Evolutionary conservation across 2,888 invertebrate genomes (phyloP).

Genomic region (Drosophila meridiana): DNA sequence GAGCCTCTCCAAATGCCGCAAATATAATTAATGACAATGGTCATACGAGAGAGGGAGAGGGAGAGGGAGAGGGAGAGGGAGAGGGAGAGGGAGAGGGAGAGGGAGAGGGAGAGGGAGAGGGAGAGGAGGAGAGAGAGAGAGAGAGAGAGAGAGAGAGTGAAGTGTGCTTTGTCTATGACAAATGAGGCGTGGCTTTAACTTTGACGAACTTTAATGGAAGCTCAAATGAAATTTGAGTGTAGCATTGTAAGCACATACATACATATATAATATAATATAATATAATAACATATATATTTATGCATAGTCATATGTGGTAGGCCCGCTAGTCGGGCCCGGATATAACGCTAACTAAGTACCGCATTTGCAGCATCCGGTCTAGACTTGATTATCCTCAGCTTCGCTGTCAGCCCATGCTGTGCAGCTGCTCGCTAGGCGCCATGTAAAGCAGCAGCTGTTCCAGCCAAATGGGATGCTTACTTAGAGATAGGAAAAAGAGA

Average conservation of each 20-base stretch:
- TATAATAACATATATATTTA: background rate
- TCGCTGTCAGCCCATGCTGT: slow-evolving; percentile 30
- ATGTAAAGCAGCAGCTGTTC: slow-evolving; percentile 50
- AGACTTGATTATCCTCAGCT: slow-evolving; percentile 68
- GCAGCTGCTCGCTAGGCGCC: slow-evolving; percentile 27
- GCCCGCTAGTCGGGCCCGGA: slow-evolving; percentile 17
- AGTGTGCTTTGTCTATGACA: slow-evolving; percentile 49
- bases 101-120: background rate
- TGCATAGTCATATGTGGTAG: background rate
- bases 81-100: background rate
- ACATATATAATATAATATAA: background rate
- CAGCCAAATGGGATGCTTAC: slow-evolving; percentile 44
- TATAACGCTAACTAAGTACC: slow-evolving; percentile 55
- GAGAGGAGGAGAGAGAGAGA: background rate
- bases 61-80: too few species aligned
- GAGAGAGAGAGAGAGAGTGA: background rate
- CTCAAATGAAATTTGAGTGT: slow-evolving; percentile 1
- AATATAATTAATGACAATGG: slow-evolving; percentile 63
- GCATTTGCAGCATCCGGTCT: slow-evolving; percentile 70
- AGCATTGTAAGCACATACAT: background rate
- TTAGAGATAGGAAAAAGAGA: slow-evolving; percentile 53
- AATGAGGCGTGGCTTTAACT: slow-evolving; percentile 47
- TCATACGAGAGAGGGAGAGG: background rate
- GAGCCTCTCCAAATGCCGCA: slow-evolving; percentile 46
- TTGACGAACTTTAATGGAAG: slow-evolving; percentile 40